A percentile compares a stretch with the other conserved stretches of the same genome.
Evolutionary conservation across 2,797 vertebrate genomes (phyloP).

Genomic region (Micropoecilia bifurca): DNA sequence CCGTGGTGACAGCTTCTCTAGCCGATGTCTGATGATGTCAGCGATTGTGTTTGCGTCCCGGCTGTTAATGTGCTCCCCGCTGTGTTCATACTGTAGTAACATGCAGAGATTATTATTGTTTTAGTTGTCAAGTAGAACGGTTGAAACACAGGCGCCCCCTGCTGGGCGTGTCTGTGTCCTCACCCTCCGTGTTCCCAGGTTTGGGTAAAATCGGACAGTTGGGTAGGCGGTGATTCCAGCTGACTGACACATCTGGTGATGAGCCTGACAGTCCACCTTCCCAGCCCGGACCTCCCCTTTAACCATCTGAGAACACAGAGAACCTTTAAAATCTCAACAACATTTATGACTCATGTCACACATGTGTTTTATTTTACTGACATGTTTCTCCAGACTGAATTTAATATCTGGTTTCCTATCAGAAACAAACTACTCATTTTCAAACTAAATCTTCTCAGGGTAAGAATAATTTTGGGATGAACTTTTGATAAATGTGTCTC

Average conservation of each 20-base stretch:
- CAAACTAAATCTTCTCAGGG: not conserved
- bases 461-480: not conserved
- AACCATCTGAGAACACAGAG: conserved; percentile 75
- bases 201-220: conserved; percentile 89
- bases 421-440: not conserved
- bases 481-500: conserved; percentile 42
- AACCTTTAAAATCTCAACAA: not conserved
- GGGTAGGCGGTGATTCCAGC: conserved; percentile 92
- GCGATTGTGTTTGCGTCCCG: conserved; percentile 87
- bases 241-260: conserved; percentile 86
- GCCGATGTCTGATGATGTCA: conserved; percentile 82
- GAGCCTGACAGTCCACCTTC: conserved; percentile 94
- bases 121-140: too few species aligned
- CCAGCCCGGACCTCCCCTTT: conserved; percentile 92
- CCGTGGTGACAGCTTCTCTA: conserved; percentile 80
- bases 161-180: conserved; percentile 16
- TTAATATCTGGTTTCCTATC: not conserved
- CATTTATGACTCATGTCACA: not conserved
- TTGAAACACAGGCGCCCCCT: not conserved
- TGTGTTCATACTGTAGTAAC: conserved; percentile 78
- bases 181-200: conserved; percentile 84
- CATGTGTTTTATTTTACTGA: not conserved
- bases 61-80: conserved; percentile 88
- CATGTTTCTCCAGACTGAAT: not conserved
- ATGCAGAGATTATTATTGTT: not conserved